Evolutionary conservation across 1,140 invertebrate species (phyloP).

Genomic region (Ylistrum balloti): DNA sequence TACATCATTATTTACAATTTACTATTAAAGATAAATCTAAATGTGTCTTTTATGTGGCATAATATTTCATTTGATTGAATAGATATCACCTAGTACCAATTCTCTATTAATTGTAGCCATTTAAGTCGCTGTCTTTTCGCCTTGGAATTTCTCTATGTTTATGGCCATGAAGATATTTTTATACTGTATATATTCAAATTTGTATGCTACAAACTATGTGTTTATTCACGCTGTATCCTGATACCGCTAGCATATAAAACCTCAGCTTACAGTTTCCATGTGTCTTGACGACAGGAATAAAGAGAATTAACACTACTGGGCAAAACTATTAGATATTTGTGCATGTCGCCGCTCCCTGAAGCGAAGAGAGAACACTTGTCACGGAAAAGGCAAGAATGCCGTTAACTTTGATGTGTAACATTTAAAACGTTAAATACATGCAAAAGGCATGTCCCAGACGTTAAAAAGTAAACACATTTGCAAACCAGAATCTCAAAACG

Average conservation of each 20-base stretch:
- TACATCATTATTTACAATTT: constrained; percentile 29
- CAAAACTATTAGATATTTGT: background rate
- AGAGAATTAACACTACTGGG: background rate
- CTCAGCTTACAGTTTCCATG: background rate
- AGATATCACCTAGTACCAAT: background rate
- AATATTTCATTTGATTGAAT: constrained; percentile 36
- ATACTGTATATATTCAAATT: constrained; percentile 29
- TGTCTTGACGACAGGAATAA: background rate
- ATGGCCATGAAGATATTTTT: background rate
- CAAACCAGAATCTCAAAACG: constrained; percentile 3
- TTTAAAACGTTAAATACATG: constrained; percentile 21
- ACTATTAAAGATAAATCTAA: constrained; percentile 36
- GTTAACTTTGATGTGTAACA: background rate
- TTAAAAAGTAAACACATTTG: background rate
- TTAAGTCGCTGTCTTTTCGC: background rate
- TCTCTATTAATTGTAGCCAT: background rate
- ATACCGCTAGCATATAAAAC: background rate
- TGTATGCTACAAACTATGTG: constrained; percentile 2
- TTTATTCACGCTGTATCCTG: background rate
- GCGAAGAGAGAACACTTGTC: background rate
- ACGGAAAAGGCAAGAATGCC: constrained; percentile 20
- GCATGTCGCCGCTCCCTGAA: background rate
- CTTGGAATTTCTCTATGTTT: background rate
- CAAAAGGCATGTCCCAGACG: background rate
- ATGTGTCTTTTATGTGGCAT: constrained; percentile 2